Evolutionary conservation across 1,140 invertebrate species (phyloP), one percentile per base, ranked within the genome.

Genomic region (Popillia japonica): DNA sequence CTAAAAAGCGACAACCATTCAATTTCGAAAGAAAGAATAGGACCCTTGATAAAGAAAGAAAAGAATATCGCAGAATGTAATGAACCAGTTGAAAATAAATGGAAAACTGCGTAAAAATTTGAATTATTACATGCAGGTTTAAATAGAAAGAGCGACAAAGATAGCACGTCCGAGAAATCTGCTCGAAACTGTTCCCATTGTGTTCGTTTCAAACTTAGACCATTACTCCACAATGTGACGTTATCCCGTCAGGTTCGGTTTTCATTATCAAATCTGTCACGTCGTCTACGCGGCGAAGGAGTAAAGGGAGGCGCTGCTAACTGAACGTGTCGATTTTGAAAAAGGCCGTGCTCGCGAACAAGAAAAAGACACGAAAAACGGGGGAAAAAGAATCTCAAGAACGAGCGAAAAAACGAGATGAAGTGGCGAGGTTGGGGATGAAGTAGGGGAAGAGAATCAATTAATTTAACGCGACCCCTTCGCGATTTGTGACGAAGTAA

Each of bases 261-360:
- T 55, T 55, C 48, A 55, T 55, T 55, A 17, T 55, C 14, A 55
- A 55, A 55, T 55, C 48, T n/a, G 48, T 55, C 48, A 55, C 48
- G 48, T 55, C 14, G 48, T 55, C 48, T 55, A 14, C 6, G 17
- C 14, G 48, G 48, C 10, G 27, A 34, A 34, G 4, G 27, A 34
- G 27, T 1, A 4, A 34, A 4, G 27, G 27, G 27, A 2, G 27
- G 27, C 1, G 27, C 27, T n/a, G 14, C 48, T 55, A n/a, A 55
- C 48, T 17, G 48, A 55, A 55, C 48, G 48, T 55, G 48, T n/a
- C 48, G 48, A 55, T 55, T 55, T 55, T 55, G 48, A 55, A 55
- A 55, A 55, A 55, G 48, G 11, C 48, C 48, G 14, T 34, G 27
- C 27, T 34, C 48, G 48, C 48, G 48, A 20, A 6, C 11, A 17